Conservation (phyloP, 2,797 vertebrate species). For the Tokudaia tokunoshimensis region DNA sequence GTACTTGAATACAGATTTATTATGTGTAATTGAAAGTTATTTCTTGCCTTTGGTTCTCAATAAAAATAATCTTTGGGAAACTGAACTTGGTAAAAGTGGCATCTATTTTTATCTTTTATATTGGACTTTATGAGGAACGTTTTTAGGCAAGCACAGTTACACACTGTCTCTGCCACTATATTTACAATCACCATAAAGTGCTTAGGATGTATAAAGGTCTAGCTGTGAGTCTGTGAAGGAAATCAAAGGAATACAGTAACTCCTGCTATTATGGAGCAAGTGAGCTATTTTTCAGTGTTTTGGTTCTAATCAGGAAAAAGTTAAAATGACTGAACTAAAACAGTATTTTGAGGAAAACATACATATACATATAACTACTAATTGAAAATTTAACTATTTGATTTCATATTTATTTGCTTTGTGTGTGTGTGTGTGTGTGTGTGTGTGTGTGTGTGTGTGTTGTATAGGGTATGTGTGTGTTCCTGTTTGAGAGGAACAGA, state of each 20-base stretch:
- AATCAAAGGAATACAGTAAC: not conserved
- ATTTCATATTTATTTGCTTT: not conserved
- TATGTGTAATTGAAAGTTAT: slow-evolving; percentile 59
- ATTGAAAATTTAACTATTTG: not conserved
- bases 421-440: not conserved
- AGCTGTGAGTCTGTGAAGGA: not conserved
- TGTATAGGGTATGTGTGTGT: not conserved
- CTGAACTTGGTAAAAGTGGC: slow-evolving; percentile 12
- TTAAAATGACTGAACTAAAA: not conserved
- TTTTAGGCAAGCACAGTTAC: slow-evolving; percentile 13
- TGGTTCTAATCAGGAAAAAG: slow-evolving; percentile 35
- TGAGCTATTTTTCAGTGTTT: not conserved
- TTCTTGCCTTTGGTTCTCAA: slow-evolving; percentile 57
- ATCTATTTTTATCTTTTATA: slow-evolving; percentile 65
- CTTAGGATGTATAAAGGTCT: not conserved
- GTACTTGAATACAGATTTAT: slow-evolving; percentile 58
- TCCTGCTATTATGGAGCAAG: not conserved
- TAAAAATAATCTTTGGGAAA: slow-evolving; percentile 63
- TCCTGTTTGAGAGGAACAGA: too few relatives aligned
- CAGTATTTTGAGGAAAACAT: slow-evolving; percentile 35
- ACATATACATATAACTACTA: not conserved
- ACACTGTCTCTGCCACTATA: not conserved
- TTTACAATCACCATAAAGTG: slow-evolving; percentile 59
- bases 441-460: not conserved
- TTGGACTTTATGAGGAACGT: slow-evolving; percentile 58